phyloP scores from a whole-genome alignment of 2,113 vertebrate species.

The Cavia aperea region DNA sequence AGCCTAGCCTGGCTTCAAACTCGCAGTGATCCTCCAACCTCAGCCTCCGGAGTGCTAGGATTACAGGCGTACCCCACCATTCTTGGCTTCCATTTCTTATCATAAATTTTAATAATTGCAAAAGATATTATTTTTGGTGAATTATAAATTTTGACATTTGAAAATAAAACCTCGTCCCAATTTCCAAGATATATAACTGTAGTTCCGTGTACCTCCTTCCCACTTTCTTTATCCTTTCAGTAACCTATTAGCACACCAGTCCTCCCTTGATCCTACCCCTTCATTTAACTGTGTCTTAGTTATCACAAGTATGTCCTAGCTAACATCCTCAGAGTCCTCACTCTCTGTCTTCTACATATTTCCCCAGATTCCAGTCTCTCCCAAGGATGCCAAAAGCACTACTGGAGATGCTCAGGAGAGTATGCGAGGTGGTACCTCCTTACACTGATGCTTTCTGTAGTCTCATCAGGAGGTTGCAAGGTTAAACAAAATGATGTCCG shows the following conservation, averaged over 20 bases:
- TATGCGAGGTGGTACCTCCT: background rate
- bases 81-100: background rate
- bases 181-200: background rate
- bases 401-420: background rate
- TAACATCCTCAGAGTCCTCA: background rate
- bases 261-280: background rate
- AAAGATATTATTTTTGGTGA: constrained; percentile 2
- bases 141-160: constrained; percentile 28
- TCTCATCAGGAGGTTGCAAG: background rate
- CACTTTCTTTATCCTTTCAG: background rate
- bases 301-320: background rate
- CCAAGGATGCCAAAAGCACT: background rate
- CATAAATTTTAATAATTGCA: constrained; percentile 18
- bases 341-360: background rate
- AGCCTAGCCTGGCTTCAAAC: background rate
- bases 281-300: background rate
- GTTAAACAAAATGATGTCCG: background rate
- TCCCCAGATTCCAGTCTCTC: background rate
- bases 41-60: background rate
- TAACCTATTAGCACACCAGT: background rate
- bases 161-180: background rate
- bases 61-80: background rate
- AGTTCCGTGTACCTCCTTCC: background rate
- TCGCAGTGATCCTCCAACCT: background rate
- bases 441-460: background rate